Evolutionary conservation across 2,888 invertebrate genomes (phyloP), one percentile per base, ranked within the genome.

Genomic region (Piscicola geometra): DNA sequence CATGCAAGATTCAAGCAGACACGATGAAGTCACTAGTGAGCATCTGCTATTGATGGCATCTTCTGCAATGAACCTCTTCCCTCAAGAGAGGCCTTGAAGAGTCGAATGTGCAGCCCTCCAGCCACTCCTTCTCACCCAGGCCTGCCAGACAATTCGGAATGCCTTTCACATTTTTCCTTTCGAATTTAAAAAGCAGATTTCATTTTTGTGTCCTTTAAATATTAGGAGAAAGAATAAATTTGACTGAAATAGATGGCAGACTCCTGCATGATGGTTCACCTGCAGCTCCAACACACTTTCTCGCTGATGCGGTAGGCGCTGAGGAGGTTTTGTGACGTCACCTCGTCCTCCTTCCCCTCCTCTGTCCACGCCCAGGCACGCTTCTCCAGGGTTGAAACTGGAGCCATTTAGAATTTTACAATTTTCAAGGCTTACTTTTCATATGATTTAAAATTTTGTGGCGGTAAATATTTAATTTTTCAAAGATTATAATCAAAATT

Each of bases 101-200:
- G 69, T 84, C 84, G 77, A 82, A 81, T 82, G 82, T 83, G 21
- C 80, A 80, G 78, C 86, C 86, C 3, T 87, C 85, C 15, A 87
- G 86, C 86, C 89, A 89, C 75, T 86, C 86, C 71, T 87, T 86
- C 81, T 89, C 89, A 21, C 89, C 89, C 64, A 90, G 83, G 71
- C 88, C 88, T 78, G 87, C 87, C 21, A 89, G 80, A 82, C 90
- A 90, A 81, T 86, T 86, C 1, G 89, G 89, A 83, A 89, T 89
- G 68, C 87, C 87, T 77, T 84, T 85, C 82, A 89, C 89, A 81
- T 89, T 89, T 67, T 88, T 85, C 80, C 89, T 89, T 80, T 35
- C 84, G 84, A 73, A 69, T 64, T 35, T 30, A 76, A 64, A 35
- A 36, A 28, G 15, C 18, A 68, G 41, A 1, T 71, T 25, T 18